Conservation (phyloP, 2,113 vertebrate genomes). For the Ophthalmotilapia sp. region DNA sequence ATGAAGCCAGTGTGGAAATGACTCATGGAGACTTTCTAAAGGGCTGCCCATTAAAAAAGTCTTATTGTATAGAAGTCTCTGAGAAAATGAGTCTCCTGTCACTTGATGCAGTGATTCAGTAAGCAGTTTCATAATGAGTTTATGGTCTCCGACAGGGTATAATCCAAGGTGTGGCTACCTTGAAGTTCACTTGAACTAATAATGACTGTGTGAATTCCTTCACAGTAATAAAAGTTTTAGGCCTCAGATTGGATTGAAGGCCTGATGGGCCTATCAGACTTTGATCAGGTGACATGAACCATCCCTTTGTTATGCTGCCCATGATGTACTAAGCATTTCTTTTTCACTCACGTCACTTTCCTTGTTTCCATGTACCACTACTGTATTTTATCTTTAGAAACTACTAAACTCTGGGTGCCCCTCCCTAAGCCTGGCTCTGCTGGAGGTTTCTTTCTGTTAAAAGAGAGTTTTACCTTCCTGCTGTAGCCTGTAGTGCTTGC, state of each 20-base stretch:
- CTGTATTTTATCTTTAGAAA: background rate
- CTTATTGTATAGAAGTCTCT: background rate
- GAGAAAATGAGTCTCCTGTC: background rate
- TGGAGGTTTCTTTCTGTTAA: background rate
- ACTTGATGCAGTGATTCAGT: background rate
- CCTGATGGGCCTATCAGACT: background rate
- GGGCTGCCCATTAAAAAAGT: fast-evolving
- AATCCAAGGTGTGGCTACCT: background rate
- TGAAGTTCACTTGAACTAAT: background rate
- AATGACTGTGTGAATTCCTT: background rate
- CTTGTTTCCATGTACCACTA: background rate
- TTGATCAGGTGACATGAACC: background rate
- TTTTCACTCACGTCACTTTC: background rate
- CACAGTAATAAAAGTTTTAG: background rate
- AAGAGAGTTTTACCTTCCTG: background rate
- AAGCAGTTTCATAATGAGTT: background rate
- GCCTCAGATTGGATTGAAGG: background rate
- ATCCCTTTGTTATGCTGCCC: background rate
- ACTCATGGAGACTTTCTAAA: background rate
- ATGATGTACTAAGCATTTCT: background rate
- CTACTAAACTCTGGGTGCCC: background rate
- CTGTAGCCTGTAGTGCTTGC: background rate
- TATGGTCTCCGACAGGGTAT: background rate
- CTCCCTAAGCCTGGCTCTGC: background rate
- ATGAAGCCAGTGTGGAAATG: background rate